Conservation (phyloP, 1,140 invertebrate species). For the Zaprionus camerounensis region DNA sequence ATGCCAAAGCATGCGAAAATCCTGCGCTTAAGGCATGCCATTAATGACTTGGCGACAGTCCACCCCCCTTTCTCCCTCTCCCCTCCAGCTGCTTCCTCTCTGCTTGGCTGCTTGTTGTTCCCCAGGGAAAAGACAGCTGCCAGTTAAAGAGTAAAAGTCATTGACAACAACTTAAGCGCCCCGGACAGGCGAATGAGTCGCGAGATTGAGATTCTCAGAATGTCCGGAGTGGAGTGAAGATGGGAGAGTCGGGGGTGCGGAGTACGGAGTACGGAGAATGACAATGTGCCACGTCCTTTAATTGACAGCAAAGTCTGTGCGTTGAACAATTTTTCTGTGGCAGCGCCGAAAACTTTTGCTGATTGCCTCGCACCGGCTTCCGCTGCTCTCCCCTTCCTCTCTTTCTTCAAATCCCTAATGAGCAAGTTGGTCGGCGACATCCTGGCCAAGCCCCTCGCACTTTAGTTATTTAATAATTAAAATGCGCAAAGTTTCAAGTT, state of each 20-base stretch:
- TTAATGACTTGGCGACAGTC: slow-evolving; percentile 30
- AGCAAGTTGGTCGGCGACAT: slow-evolving; percentile 60
- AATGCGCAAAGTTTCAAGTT: slow-evolving; percentile 22
- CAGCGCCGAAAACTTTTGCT: slow-evolving; percentile 57
- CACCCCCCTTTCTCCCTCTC: background rate
- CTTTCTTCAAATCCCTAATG: slow-evolving; percentile 51
- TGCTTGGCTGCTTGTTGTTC: slow-evolving; percentile 28
- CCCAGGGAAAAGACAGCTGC: slow-evolving; percentile 62
- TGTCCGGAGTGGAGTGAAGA: background rate
- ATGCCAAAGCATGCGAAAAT: slow-evolving; percentile 39
- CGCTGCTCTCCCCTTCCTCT: background rate
- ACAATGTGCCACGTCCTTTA: slow-evolving; percentile 42
- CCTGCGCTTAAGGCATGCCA: slow-evolving; percentile 29
- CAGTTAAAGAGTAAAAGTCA: slow-evolving; percentile 78
- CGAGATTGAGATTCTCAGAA: slow-evolving; percentile 11
- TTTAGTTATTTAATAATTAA: slow-evolving; percentile 69
- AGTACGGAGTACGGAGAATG: background rate
- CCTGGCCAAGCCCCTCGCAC: slow-evolving; percentile 14
- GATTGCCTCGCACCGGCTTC: slow-evolving; percentile 47
- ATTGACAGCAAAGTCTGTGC: slow-evolving; percentile 67
- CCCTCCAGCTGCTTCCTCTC: slow-evolving; percentile 20
- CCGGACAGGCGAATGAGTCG: slow-evolving; percentile 6
- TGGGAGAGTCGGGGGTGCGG: background rate
- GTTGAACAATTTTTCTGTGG: slow-evolving; percentile 21
- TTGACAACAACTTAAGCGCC: slow-evolving; percentile 56